Conservation (phyloP, 2,797 vertebrate species). For the Lutjanus argentimaculatus region DNA sequence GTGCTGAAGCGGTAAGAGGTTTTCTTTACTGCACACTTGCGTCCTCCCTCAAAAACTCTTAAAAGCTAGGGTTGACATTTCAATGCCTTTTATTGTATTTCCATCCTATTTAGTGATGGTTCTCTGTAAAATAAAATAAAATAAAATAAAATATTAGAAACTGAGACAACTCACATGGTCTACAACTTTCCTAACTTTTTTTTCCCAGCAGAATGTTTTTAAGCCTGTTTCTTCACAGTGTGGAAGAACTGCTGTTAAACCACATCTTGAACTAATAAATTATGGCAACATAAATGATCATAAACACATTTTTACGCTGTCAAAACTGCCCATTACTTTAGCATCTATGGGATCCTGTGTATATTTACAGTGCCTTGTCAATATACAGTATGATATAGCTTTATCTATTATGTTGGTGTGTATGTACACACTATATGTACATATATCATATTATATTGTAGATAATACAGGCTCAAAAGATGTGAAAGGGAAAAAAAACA, state of each 20-base stretch:
- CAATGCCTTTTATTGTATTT: conserved; percentile 82
- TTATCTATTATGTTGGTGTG: no score
- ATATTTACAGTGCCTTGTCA: no score
- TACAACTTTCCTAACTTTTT: conserved; percentile 61
- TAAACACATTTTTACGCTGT: conserved; percentile 25
- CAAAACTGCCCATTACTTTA: not conserved
- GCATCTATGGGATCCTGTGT: no score
- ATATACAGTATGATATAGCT: no score
- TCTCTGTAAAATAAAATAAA: conserved; percentile 49
- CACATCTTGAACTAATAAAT: conserved; percentile 32
- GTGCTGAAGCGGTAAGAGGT: conserved; percentile 86
- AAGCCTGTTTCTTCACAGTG: conserved; percentile 34
- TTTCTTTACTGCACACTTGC: conserved; percentile 78
- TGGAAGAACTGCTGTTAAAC: conserved; percentile 22
- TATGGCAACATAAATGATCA: conserved; percentile 30
- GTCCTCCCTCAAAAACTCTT: conserved; percentile 77
- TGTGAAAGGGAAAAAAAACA: not conserved
- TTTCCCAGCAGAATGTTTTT: conserved; percentile 26
- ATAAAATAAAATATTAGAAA: conserved; percentile 53
- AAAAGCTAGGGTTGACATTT: conserved; percentile 84
- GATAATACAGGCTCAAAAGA: not conserved
- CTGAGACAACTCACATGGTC: conserved; percentile 38
- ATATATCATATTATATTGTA: not conserved
- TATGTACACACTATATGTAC: not conserved
- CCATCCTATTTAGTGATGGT: conserved; percentile 81